Evolutionary conservation across 2,797 vertebrate species (phyloP).

Genomic region (Argya squamiceps): DNA sequence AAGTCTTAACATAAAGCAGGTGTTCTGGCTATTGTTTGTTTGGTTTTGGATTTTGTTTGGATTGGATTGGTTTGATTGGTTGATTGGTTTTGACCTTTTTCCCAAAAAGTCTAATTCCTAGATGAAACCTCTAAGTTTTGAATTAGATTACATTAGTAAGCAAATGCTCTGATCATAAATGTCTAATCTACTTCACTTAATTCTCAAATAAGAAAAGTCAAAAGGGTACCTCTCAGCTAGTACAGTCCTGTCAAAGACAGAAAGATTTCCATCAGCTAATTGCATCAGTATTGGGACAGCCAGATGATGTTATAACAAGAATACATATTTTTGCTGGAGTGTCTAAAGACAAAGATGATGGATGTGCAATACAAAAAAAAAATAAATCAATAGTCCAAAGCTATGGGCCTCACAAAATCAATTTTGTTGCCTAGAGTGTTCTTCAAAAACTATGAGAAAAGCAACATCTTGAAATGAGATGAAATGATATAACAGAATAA

Average conservation of each 20-base stretch:
- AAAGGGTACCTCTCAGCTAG: neutral
- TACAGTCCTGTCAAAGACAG: neutral
- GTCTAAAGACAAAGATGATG: neutral
- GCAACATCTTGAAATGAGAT: neutral
- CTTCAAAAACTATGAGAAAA: slow-evolving; percentile 9
- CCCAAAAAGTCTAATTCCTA: neutral
- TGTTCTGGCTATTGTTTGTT: neutral
- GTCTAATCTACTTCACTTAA: neutral
- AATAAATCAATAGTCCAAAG: slow-evolving; percentile 22
- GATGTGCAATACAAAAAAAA: slow-evolving; percentile 9
- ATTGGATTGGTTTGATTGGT: neutral
- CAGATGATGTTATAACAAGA: neutral
- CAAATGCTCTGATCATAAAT: neutral
- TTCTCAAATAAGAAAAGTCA: neutral
- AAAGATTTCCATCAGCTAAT: neutral
- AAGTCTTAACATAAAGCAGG: neutral
- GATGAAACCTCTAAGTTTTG: neutral
- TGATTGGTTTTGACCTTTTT: neutral
- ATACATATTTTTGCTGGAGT: neutral
- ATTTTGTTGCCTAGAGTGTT: slow-evolving; percentile 11
- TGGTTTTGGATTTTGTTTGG: neutral
- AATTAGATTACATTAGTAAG: neutral
- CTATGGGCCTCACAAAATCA: slow-evolving; percentile 8
- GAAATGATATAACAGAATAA: slow-evolving; percentile 17
- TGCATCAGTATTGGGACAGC: neutral